Evolutionary conservation across 2,113 vertebrate species (phyloP), one percentile per base, ranked within the genome.

Genomic region (Istiophorus platypterus): DNA sequence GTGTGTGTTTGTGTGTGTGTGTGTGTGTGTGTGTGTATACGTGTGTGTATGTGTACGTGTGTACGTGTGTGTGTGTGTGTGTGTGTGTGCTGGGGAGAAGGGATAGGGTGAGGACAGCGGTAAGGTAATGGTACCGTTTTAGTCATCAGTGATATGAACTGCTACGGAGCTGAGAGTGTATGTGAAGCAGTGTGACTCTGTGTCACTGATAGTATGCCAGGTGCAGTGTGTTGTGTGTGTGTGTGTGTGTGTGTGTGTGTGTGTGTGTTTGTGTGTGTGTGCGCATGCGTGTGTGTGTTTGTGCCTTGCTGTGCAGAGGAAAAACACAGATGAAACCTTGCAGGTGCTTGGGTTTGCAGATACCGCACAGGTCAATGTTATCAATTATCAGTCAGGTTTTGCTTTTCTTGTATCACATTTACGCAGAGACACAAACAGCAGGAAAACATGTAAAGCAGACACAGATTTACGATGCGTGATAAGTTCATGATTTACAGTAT

Each of bases 101-200:
- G 58, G 63, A 34, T 11, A 65, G 42, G 2, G 54, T 71, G 29
- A 71, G 68, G 51, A 58, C 29, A 68, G 81, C 75, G 47, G 59
- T 66, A 72, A 77, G 52, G 65, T 80, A 72, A 64, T 1, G 4
- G 3, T 41, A 69, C 78, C 20, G 67, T 81, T 90, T 91, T 57
- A 85, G 85, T 86, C 87, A 87, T 92, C 84, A 75, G 78, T 84
- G 82, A 84, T 85, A 81, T 87, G 87, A 88, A 79, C 90, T 86
- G 66, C 82, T 63, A 61, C 52, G 59, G 15, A 72, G 62, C 47
- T 64, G 86, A 71, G 63, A 64, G 74, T 47, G 80, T 72, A 39
- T 64, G 69, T 59, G 66, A 39, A 61, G 31, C 18, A 1, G 61
- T 41, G 52, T 29, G 76, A 64, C 63, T 65, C 45, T 39, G 73